phyloP scores from a whole-genome alignment of 2,797 vertebrate species.

The Micropoecilia bifurca region DNA sequence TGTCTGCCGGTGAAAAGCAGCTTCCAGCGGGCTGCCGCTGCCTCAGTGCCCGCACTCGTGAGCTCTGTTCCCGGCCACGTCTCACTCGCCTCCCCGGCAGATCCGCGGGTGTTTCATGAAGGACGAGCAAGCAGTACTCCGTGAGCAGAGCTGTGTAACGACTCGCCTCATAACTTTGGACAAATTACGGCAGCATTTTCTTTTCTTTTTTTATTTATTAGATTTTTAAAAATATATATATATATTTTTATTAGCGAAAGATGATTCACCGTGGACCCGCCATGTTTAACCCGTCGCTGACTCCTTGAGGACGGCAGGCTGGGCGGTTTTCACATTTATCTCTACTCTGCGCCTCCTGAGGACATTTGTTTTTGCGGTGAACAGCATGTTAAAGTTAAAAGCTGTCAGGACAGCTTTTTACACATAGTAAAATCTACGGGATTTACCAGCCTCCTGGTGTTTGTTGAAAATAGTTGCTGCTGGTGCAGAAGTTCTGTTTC shows the following conservation, averaged over 20 bases:
- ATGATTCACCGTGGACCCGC: slow-evolving; percentile 30
- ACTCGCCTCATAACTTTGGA: background rate
- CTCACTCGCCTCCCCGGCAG: slow-evolving; percentile 18
- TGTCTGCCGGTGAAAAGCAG: slow-evolving; percentile 77
- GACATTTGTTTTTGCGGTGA: background rate
- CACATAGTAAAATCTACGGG: background rate
- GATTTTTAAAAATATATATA: background rate
- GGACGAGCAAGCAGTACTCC: background rate
- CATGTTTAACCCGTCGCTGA: slow-evolving; percentile 34
- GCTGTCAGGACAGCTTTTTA: background rate
- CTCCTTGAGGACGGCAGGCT: background rate
- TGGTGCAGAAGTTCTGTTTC: background rate
- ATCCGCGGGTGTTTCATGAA: background rate
- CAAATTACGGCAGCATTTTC: background rate
- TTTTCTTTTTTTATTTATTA: background rate
- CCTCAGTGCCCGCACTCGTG: slow-evolving; percentile 39
- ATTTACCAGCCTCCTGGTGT: background rate
- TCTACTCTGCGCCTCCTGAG: background rate
- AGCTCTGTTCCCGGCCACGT: slow-evolving; percentile 13
- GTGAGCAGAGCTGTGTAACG: background rate
- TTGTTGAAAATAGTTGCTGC: background rate
- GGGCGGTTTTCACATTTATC: background rate
- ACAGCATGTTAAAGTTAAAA: background rate
- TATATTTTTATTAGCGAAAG: background rate
- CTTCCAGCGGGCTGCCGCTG: slow-evolving; percentile 51